Conservation (phyloP, 2,113 vertebrate species). For the Corvus moneduloides region DNA sequence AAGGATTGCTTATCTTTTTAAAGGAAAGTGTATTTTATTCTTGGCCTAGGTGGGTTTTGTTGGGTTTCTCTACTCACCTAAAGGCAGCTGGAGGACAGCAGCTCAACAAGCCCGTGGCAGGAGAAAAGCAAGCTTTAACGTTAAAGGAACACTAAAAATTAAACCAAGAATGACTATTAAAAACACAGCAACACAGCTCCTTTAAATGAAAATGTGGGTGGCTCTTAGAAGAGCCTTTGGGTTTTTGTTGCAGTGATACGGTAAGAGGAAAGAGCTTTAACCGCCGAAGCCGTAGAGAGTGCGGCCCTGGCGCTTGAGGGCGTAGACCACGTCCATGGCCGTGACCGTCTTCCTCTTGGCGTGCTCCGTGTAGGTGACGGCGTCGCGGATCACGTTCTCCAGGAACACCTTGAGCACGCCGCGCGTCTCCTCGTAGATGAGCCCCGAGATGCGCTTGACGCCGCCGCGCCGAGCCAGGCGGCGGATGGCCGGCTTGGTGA, state of each 20-base stretch:
- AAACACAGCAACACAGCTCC: not conserved
- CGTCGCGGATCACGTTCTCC: constrained; percentile 78
- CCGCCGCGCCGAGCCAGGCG: constrained; percentile 53
- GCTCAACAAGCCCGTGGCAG: too few species aligned
- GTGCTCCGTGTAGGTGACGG: constrained; percentile 81
- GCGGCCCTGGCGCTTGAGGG: constrained; percentile 75
- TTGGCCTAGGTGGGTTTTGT: too few species aligned
- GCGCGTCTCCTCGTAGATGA: constrained; percentile 78
- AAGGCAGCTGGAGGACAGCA: too few species aligned
- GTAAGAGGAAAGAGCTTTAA: accelerated
- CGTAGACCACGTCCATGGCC: constrained; percentile 80
- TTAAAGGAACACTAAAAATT: too few species aligned
- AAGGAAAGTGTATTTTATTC: too few species aligned
- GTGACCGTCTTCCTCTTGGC: constrained; percentile 81
- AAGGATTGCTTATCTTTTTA: too few species aligned
- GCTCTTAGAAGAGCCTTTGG: constrained; percentile 79
- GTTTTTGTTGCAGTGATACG: accelerated
- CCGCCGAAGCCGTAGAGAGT: constrained; percentile 64
- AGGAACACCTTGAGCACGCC: constrained; percentile 71
- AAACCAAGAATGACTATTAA: too few species aligned
- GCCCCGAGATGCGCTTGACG: constrained; percentile 75
- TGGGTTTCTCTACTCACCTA: too few species aligned
- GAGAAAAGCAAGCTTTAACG: too few species aligned
- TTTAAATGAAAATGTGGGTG: not conserved
- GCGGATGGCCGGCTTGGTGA: constrained; percentile 72